These are phyloP conservation scores for Oreochromis aureus DNA, from an alignment of 2,113 vertebrate species.

Conservation along the genomic window DNA sequence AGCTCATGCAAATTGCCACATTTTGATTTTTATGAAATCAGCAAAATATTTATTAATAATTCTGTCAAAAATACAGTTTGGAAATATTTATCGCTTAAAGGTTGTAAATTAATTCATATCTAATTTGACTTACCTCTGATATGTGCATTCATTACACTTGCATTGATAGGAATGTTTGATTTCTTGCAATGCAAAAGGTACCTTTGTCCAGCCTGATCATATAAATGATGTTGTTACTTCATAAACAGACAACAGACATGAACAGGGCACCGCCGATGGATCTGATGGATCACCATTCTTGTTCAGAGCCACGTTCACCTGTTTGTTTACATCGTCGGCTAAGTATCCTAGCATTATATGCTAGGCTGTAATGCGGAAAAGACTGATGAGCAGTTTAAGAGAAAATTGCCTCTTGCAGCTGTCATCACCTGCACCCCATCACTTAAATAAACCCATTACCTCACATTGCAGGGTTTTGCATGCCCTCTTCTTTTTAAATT, in stretches of 20 bases:
- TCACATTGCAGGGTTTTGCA: background rate
- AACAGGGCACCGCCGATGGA: background rate
- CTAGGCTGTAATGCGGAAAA: background rate
- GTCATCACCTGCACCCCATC: background rate
- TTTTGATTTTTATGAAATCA: background rate
- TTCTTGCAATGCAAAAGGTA: background rate
- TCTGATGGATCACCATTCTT: background rate
- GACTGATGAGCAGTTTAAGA: background rate
- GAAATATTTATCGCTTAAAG: background rate
- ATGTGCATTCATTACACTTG: background rate
- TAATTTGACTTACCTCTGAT: background rate
- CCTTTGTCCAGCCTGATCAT: background rate
- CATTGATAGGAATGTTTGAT: background rate
- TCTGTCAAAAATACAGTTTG: background rate
- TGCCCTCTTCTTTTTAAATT: background rate
- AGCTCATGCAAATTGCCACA: background rate
- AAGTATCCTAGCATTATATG: background rate
- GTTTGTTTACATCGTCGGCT: background rate
- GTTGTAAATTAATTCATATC: background rate
- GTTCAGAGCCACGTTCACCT: background rate
- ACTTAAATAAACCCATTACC: background rate
- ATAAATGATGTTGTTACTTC: background rate
- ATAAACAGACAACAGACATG: background rate
- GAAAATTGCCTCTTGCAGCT: background rate
- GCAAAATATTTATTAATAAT: background rate